Percentiles rank a stretch among this genome's conserved stretches.
Evolutionary conservation across 1,140 invertebrate species (phyloP).

Genomic region (Gyrodactylus bullatarudis): DNA sequence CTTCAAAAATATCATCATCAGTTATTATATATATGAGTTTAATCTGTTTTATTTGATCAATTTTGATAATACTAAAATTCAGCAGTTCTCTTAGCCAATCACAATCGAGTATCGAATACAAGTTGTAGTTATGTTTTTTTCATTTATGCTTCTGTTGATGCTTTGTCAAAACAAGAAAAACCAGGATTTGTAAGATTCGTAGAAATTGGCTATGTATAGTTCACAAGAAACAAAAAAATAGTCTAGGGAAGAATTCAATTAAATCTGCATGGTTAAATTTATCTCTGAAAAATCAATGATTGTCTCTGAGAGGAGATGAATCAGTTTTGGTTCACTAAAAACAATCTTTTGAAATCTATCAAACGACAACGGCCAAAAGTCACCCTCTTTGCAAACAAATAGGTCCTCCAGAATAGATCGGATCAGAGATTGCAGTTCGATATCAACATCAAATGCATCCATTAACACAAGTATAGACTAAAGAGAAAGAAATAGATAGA

Average conservation of each 20-base stretch:
- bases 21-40: too few relatives aligned
- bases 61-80: too few relatives aligned
- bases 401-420: background rate
- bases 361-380: background rate
- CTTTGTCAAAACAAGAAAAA: background rate
- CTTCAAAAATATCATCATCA: background rate
- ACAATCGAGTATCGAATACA: too few relatives aligned
- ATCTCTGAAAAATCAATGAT: background rate
- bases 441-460: background rate
- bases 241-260: background rate
- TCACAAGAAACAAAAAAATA: background rate
- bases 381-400: background rate
- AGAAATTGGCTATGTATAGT: background rate
- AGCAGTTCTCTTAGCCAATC: too few relatives aligned
- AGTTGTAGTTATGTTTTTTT: too few relatives aligned
- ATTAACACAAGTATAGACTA: background rate
- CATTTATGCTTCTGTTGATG: background rate
- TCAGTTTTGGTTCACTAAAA: background rate
- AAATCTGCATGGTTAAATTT: background rate
- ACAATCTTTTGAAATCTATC: background rate
- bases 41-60: too few relatives aligned
- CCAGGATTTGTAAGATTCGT: background rate
- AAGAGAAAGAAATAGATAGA: background rate
- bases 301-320: background rate
- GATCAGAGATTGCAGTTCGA: background rate